A percentile compares a stretch with the other conserved stretches of the same genome.
Evolutionary conservation across 2,797 vertebrate species (phyloP).

Genomic region (Alfaro cultratus): DNA sequence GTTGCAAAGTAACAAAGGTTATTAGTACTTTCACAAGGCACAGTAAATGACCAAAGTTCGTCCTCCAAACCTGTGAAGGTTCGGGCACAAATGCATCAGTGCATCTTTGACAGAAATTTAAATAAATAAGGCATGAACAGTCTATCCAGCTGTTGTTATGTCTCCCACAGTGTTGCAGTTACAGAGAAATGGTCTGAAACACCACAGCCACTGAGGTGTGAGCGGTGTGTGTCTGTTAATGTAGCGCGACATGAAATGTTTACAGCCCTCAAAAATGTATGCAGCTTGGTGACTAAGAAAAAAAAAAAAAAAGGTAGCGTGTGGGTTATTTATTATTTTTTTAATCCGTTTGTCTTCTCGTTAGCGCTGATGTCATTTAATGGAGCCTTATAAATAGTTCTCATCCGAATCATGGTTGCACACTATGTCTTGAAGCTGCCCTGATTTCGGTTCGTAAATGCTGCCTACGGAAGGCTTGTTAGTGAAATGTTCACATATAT

Average conservation of each 20-base stretch:
- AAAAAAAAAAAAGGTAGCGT: constrained; percentile 10
- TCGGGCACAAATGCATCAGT: constrained; percentile 38
- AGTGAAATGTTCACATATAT: constrained; percentile 33
- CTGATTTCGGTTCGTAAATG: constrained; percentile 32
- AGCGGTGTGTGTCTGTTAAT: constrained; percentile 31
- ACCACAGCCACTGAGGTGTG: constrained; percentile 49
- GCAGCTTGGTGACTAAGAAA: constrained; percentile 22
- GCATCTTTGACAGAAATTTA: constrained; percentile 61
- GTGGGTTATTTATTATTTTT: constrained; percentile 27
- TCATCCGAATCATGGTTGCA: constrained; percentile 14
- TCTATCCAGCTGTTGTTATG: constrained; percentile 70
- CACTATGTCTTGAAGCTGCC: constrained; percentile 13
- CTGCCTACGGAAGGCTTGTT: constrained; percentile 4
- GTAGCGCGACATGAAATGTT: constrained; percentile 45
- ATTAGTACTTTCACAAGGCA: constrained; percentile 13
- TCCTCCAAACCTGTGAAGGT: constrained; percentile 14
- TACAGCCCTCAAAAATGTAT: constrained; percentile 57
- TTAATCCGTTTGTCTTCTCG: constrained; percentile 66
- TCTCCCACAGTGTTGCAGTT: constrained; percentile 71
- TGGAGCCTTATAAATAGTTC: constrained; percentile 44
- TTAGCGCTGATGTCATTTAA: constrained; percentile 67
- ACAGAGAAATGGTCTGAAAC: constrained; percentile 71
- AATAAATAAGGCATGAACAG: constrained; percentile 56
- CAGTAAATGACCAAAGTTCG: constrained; percentile 19
- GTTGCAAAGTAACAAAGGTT: neutral